Base-by-base conservation (phyloP, 2,113 vertebrate species). In the Clarias batrachus region DNA sequence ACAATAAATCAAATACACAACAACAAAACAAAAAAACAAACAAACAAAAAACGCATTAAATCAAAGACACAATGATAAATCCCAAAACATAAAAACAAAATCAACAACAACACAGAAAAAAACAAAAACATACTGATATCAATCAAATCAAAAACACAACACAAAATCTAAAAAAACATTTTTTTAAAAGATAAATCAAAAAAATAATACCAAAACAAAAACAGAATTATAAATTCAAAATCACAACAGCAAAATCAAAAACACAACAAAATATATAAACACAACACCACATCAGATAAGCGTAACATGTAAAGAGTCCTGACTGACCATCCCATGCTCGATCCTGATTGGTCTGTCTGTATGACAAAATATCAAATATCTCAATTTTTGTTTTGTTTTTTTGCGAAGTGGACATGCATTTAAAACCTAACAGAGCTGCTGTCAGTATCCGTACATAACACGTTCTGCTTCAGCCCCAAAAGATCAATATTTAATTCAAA, bases 401-500 rank as follows among this genome's bases (percentile, higher is more conserved):
- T 54, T 48, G 48, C 76, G 30, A 77, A 77, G 17, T 81, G 63
- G 27, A 85, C 23, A 37, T 54, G 74, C 16, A 77, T 27, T 62
- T 25, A 57, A 68, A 87, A n/a, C 59, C 63, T 76, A 81, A 68
- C 71, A 62, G 30, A 48, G 48, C 30, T 1, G 76, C 41, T 59
- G 68, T 23, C 65, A 78, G 82, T 63, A 87, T 76, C 77, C 33
- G 52, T 62, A 80, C 62, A 23, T 82, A 48, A 79, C 27, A 60
- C 56, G 14, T 52, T 73, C 27, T 60, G 56, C 63, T 86, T 48
- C 81, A 62, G 52, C 25, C 57, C 57, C n/a, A 1, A 7, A 21
- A 83, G 57, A 62, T 81, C 86, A 79, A 83, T 89, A 86, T 52
- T 87, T 62, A 78, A 82, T 85, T 79, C 86, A 85, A n/a, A 71